A percentile compares a stretch with the other conserved stretches of the same genome.
phyloP scores from a whole-genome alignment of 35 echinoderm and acorn worm genomes.

The Chiridota heheva region DNA sequence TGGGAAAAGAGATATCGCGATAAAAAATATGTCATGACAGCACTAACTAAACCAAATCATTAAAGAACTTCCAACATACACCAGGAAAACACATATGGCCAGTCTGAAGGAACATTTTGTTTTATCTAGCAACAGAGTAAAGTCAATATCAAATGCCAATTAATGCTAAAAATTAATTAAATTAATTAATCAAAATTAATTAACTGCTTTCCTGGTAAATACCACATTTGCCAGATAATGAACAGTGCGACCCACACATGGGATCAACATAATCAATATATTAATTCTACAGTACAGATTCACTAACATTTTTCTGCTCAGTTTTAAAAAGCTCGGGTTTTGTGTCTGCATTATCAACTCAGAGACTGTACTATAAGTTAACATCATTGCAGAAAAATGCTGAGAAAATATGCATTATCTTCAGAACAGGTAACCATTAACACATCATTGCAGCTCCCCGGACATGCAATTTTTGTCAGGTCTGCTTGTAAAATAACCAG shows the following conservation, averaged over 20 bases:
- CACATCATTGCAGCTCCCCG: too few relatives aligned
- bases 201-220: not conserved
- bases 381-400: conserved; percentile 64
- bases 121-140: too few relatives aligned
- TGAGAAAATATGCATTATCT: not conserved
- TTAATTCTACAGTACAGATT: not conserved
- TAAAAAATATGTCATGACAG: too few relatives aligned
- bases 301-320: conserved; percentile 61
- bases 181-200: not conserved
- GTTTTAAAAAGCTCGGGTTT: conserved; percentile 80
- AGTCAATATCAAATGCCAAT: too few relatives aligned
- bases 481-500: too few relatives aligned
- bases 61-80: too few relatives aligned
- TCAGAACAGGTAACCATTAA: too few relatives aligned
- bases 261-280: not conserved
- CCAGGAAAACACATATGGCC: too few relatives aligned
- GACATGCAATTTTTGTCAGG: too few relatives aligned
- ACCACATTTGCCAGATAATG: not conserved
- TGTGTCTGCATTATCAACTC: conserved; percentile 40
- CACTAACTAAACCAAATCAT: too few relatives aligned
- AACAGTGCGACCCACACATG: not conserved
- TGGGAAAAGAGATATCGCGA: too few relatives aligned
- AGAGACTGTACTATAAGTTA: conserved; percentile 85
- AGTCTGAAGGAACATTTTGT: too few relatives aligned
- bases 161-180: conserved; percentile 13